These are phyloP conservation scores for Sinelater perroti DNA, from an alignment of 2,888 invertebrate genomes.

Conservation along the genomic window DNA sequence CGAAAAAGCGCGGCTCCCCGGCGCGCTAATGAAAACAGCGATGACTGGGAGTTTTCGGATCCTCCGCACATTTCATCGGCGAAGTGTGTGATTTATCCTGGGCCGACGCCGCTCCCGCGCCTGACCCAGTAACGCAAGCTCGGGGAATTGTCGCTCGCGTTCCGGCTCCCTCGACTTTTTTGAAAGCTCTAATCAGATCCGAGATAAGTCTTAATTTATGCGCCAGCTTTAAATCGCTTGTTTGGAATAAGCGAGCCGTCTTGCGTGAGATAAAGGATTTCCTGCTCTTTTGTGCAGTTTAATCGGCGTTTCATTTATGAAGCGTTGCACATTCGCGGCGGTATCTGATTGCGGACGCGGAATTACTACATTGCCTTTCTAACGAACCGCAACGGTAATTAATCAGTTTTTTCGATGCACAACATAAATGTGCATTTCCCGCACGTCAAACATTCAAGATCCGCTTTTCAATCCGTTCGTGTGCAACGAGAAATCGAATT, in stretches of 20 bases:
- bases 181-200: constrained; percentile 23
- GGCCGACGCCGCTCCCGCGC: constrained; percentile 30
- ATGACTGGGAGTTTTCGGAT: constrained; percentile 30
- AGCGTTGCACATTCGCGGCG: constrained; percentile 5
- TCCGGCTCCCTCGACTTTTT: constrained; percentile 21
- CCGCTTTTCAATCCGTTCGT: no score
- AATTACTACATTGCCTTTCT: constrained; percentile 1
- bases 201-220: constrained; percentile 38
- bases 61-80: constrained; percentile 29
- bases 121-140: constrained; percentile 33
- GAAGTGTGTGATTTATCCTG: constrained; percentile 36
- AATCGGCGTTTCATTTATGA: constrained; percentile 29
- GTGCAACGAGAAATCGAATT: no score
- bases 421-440: no score
- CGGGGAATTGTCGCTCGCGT: constrained; percentile 24
- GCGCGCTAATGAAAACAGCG: constrained; percentile 33
- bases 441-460: no score
- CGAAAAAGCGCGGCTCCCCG: constrained; percentile 22
- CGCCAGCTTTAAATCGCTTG: constrained; percentile 35
- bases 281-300: constrained; percentile 26
- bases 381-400: constrained; percentile 1
- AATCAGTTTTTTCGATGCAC: constrained; percentile 5
- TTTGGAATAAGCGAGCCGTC: constrained; percentile 29
- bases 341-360: constrained; percentile 1
- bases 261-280: constrained; percentile 37